Base-by-base conservation (phyloP, 1,140 invertebrate genomes). In the Philaenus spumarius region DNA sequence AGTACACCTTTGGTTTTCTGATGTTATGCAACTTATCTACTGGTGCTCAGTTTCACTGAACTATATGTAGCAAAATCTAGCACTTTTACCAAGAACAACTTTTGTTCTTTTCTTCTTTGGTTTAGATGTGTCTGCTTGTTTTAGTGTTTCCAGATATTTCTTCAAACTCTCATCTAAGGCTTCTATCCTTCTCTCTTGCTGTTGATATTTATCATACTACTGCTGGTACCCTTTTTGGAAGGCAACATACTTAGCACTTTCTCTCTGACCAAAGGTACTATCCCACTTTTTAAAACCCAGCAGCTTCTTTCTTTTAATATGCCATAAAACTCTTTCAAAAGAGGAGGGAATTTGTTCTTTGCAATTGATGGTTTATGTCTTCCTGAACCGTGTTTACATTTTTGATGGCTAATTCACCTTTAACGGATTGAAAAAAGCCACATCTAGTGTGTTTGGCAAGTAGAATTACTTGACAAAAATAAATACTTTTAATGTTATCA, bases 251-350 rank as follows among this genome's bases (percentile, higher is more conserved):
- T 22, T 9, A 57, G 26, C 12, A 68, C 64, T 51, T 62, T 40
- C 14, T 64, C 23, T 50, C 46, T 30, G 61, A 68, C 52, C 7
- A 69, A 30, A 11, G 68, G 67, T 47, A 61, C 35, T 24, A 69
- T 63, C 7, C 66, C 66, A 52, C 59, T 55, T 66, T 67, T 54
- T 46, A 43, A 58, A 69, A 69, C 35, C 67, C 64, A 37, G 58
- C 30, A 15, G 42, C 54, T 14, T 65, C 55, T 61, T 69, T 69
- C 20, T 37, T 55, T 60, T 45, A 47, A 62, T 57, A 46, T 51
- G n/a, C 24, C 61, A 47, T 9, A 59, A 24, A 68, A 43, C 53
- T 63, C 55, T 46, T 63, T 65, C 17, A 68, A 40, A 51, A 66
- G 59, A 47, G 20, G 5, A 15, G 67, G 67, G 59, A 68, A 68